Evolutionary conservation across 2,888 invertebrate genomes (phyloP), one percentile per base, ranked within the genome.

Genomic region (Napeogenes sylphis): DNA sequence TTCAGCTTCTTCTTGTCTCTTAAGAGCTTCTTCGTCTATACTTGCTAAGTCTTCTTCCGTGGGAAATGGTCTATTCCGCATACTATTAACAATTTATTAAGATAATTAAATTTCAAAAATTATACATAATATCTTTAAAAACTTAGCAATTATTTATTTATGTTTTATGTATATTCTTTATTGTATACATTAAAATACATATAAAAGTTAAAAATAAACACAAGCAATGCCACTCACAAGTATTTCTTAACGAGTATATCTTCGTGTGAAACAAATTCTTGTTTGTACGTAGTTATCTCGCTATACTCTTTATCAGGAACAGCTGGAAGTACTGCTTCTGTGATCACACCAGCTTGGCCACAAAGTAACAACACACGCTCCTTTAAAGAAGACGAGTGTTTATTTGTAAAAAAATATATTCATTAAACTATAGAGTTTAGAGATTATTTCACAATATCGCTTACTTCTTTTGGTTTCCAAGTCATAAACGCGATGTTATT

Each of bases 401-500:
- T 21, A 8, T 56, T 8, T 13, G 33, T 45, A 14, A 56, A 2
- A 45, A n/a, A n/a, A 14, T 32, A 53, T 38, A 42, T 32, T 53
- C 4, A 58, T 33, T 13, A 45, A 42, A 10, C 12, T 13, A 3
- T 46, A 57, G 4, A 12, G 33, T 6, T 4, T 13, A 4, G 14
- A 54, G 13, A 54, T 30, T 21, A 6, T 30, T 12, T 13, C 8
- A 21, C n/a, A 12, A 57, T 13, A 46, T 4, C 54, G 59, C 75
- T 74, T 79, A 94, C 92, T 71, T 85, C 76, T 12, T 79, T 70
- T 2, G 92, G 92, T 73, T 93, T 93, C 95, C 96, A 96, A 12
- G 92, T 91, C 75, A 96, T 90, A 72, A 88, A 94, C 2, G 92
- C 92, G 0, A 94, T 92, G 55, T 91, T 85, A 55, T 93, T 94